Base-by-base conservation (phyloP, 2,888 invertebrate species). In the Acronicta leporina region DNA sequence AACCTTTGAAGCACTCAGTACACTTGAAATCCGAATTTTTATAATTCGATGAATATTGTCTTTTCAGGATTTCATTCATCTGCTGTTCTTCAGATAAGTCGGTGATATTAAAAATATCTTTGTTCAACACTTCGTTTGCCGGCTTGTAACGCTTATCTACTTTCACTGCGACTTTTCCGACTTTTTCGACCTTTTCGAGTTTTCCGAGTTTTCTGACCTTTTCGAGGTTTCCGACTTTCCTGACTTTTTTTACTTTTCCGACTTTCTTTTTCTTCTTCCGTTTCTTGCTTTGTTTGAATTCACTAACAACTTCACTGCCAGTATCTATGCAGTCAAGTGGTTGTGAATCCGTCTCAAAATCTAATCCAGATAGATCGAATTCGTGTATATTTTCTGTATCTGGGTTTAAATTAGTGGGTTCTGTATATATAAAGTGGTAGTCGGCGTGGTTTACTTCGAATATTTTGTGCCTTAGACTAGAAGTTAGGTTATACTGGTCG, bases 1-100 rank as follows among this genome's bases (percentile, higher is more conserved):
- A 68, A 0, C 72, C 68, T 49, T 72, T 72, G 20, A 30, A 68
- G 33, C 68, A 73, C 9, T 56, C 59, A 15, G 8, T 20, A 1
- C 72, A 68, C 6, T 65, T 72, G n/a, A 16, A 68, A 5, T 20
- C 58, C 0, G 59, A 59, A 45, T 72, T 59, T 13, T 50, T 65
- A 30, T 54, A 65, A 27, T 63, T 59, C 0, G 38, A 9, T 4
- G 56, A 53, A 15, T 55, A 51, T 9, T 54, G 40, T 7, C 52
- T 50, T 7, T 57, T 68, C 6, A 38, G 14, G 0, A 73, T 20
- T 9, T 63, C 56, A 51, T 63, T 44, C 30, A 75, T 10, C 68
- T 75, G 9, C 63, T 83, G 13, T 67, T 73, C 55, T 1, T 50
- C 30, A 15, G 27, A 40, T 0, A 50, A 43, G 3, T 65, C 42